Evolutionary conservation across 2,797 vertebrate genomes (phyloP).

Genomic region (Coilia nasus): DNA sequence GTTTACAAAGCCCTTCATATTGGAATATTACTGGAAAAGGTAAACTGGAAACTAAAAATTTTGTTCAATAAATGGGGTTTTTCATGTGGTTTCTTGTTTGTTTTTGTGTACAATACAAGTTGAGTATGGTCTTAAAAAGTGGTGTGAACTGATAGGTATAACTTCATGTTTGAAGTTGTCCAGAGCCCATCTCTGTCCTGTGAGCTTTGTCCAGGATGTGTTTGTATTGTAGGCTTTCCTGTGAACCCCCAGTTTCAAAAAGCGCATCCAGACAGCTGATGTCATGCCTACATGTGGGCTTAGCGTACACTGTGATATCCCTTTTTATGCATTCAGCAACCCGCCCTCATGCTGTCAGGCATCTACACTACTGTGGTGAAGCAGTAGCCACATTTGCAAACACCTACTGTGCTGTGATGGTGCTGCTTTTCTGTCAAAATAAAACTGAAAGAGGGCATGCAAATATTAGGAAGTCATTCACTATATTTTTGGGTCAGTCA

Average conservation of each 20-base stretch:
- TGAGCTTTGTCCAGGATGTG: background rate
- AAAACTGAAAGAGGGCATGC: background rate
- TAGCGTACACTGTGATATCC: background rate
- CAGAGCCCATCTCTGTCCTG: background rate
- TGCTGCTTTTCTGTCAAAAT: background rate
- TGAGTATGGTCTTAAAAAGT: no score
- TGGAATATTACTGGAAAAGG: no score
- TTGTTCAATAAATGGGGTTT: no score
- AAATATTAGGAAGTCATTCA: slow-evolving; percentile 19
- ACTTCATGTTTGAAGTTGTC: background rate
- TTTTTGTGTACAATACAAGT: no score
- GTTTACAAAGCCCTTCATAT: no score
- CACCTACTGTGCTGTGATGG: background rate
- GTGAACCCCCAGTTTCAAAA: background rate
- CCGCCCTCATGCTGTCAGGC: background rate
- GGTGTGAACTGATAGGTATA: background rate
- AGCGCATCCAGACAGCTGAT: background rate
- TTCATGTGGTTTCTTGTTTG: no score
- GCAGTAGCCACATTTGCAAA: background rate
- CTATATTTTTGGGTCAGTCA: background rate
- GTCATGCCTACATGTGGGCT: background rate
- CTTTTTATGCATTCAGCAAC: background rate
- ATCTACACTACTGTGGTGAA: background rate
- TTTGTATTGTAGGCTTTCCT: background rate
- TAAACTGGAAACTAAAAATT: no score